Percentiles rank a stretch among this genome's conserved stretches.
These are phyloP conservation scores for Gobius niger DNA, from an alignment of 2,113 vertebrate species.

Conservation along the genomic window DNA sequence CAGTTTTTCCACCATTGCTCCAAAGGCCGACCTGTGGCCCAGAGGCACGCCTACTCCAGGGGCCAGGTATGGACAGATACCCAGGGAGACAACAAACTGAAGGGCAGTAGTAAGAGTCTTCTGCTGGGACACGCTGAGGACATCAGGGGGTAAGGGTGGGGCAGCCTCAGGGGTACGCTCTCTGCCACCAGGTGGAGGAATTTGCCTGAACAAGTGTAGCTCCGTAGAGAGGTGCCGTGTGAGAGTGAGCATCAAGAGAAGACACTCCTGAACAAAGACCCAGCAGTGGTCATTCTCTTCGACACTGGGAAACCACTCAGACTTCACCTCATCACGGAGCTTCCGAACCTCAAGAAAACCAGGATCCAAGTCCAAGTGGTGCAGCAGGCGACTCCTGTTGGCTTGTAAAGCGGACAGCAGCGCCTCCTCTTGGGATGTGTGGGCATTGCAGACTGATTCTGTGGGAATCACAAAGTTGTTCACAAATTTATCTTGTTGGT, in stretches of 20 bases:
- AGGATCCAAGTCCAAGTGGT: slow-evolving; percentile 69
- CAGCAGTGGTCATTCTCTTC: slow-evolving; percentile 74
- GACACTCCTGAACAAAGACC: slow-evolving; percentile 79
- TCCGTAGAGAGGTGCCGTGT: slow-evolving; percentile 72
- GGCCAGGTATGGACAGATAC: slow-evolving; percentile 83
- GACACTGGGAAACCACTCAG: slow-evolving; percentile 43
- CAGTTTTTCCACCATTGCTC: slow-evolving; percentile 69
- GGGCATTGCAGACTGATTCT: slow-evolving; percentile 63
- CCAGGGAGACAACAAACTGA: slow-evolving; percentile 85
- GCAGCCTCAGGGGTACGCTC: slow-evolving; percentile 73
- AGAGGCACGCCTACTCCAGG: slow-evolving; percentile 83
- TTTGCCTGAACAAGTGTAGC: slow-evolving; percentile 67
- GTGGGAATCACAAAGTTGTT: slow-evolving; percentile 11
- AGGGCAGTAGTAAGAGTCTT: slow-evolving; percentile 76
- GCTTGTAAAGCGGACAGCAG: slow-evolving; percentile 73
- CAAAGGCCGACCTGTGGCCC: slow-evolving; percentile 78
- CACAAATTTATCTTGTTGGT: too few species aligned
- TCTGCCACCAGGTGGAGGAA: slow-evolving; percentile 24
- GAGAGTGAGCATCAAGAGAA: slow-evolving; percentile 81
- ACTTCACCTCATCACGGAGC: slow-evolving; percentile 60
- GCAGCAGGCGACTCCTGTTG: slow-evolving; percentile 73
- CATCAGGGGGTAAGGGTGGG: slow-evolving; percentile 83
- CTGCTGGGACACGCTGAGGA: slow-evolving; percentile 84
- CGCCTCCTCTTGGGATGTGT: slow-evolving; percentile 65
- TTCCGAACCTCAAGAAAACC: slow-evolving; percentile 59